Conservation (phyloP, 1,140 invertebrate species). For the Telenomus remus region DNA sequence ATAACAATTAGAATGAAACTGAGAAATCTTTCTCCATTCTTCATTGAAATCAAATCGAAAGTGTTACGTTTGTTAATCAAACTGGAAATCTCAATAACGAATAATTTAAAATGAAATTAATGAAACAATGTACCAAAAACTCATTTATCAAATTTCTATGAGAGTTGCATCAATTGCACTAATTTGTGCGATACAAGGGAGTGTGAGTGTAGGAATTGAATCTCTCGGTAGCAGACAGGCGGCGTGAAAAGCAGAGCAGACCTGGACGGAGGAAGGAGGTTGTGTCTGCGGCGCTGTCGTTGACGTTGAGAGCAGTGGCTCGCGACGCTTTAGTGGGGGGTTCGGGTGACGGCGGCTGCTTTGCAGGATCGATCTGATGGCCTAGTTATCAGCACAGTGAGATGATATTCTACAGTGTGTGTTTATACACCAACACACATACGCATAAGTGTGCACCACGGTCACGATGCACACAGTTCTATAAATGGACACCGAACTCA, state of each 20-base stretch:
- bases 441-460: not conserved
- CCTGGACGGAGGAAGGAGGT: constrained; percentile 47
- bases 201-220: constrained; percentile 14
- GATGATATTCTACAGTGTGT: constrained; percentile 42
- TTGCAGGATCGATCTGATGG: constrained; percentile 69
- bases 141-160: not conserved
- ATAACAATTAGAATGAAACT: too few relatives aligned
- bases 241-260: constrained; percentile 44
- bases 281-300: constrained; percentile 53
- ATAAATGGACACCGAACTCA: not conserved
- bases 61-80: too few relatives aligned
- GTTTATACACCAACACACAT: constrained; percentile 4
- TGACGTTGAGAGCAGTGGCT: constrained; percentile 52
- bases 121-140: not conserved
- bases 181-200: constrained; percentile 12
- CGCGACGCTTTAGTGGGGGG: constrained; percentile 39
- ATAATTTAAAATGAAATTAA: not conserved
- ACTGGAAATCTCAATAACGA: too few relatives aligned
- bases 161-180: not conserved
- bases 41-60: too few relatives aligned
- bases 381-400: constrained; percentile 67
- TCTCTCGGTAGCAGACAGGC: constrained; percentile 30
- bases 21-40: too few relatives aligned
- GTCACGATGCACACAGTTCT: constrained; percentile 15
- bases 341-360: constrained; percentile 53